phyloP scores from a whole-genome alignment of 2,113 vertebrate genomes.

The Indri indri region DNA sequence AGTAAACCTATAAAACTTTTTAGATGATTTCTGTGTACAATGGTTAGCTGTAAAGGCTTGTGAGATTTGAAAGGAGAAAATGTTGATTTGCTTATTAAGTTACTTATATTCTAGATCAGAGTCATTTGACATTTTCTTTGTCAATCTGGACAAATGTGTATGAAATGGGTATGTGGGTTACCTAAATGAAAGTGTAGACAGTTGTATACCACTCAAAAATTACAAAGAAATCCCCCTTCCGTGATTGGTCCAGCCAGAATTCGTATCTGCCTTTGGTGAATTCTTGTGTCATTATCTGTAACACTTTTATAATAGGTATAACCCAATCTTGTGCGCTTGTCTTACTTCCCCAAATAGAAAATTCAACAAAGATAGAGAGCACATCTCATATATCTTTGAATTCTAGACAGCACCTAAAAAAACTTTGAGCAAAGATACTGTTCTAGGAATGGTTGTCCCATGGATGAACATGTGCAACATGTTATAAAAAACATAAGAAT shows the following conservation, averaged over 20 bases:
- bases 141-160: neutral
- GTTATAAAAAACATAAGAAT: neutral
- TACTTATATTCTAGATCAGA: neutral
- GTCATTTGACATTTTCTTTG: neutral
- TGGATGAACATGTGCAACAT: neutral
- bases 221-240: neutral
- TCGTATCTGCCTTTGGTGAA: neutral
- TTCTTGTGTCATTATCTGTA: neutral
- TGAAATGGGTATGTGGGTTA: accelerated
- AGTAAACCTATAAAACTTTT: neutral
- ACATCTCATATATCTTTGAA: neutral
- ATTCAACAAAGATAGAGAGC: neutral
- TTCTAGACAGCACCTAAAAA: neutral
- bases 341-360: neutral
- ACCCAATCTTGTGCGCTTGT: neutral
- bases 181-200: too few relatives aligned
- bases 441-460: neutral
- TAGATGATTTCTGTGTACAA: neutral
- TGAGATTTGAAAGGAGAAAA: neutral
- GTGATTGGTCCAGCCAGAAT: neutral
- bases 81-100: neutral
- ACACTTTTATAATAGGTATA: neutral
- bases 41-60: neutral
- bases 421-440: neutral
- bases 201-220: neutral